phyloP scores from a whole-genome alignment of 64 coral and sea anemone genomes.

The Porites lutea region DNA sequence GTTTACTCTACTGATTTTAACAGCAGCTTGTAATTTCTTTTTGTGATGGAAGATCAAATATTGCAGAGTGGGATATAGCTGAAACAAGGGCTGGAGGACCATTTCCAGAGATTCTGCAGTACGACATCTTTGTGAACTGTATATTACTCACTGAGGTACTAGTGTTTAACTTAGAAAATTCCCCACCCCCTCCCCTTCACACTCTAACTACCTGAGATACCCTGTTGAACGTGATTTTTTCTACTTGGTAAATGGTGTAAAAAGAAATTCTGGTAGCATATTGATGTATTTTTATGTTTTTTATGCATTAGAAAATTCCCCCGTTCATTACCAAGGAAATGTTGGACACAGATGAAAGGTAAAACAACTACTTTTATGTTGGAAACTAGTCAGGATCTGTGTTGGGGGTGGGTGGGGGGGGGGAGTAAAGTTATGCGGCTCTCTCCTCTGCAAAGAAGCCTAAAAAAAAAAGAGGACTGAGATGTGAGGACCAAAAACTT shows the following conservation, averaged over 20 bases:
- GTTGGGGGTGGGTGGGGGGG: too few species aligned
- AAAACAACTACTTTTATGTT: not conserved
- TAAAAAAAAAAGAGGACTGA: too few species aligned
- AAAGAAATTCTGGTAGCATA: too few species aligned
- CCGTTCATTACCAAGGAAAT: constrained; percentile 65
- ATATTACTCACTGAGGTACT: constrained; percentile 36
- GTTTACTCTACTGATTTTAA: too few species aligned
- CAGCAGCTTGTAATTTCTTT: not conserved
- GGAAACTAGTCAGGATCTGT: not conserved
- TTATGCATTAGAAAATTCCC: constrained; percentile 57
- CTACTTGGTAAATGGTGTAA: too few species aligned
- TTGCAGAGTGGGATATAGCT: constrained; percentile 58
- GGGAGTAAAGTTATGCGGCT: too few species aligned
- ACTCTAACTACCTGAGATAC: too few species aligned
- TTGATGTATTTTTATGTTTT: constrained; percentile 1
- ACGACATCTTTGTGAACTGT: constrained; percentile 68
- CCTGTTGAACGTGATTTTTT: too few species aligned
- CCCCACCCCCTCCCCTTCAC: too few species aligned
- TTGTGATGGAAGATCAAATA: constrained; percentile 21
- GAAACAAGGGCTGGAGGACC: constrained; percentile 64
- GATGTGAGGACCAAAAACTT: too few species aligned
- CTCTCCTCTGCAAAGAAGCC: too few species aligned
- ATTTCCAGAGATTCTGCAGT: constrained; percentile 45
- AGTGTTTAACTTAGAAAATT: not conserved
- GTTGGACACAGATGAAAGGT: constrained; percentile 66